Percentiles rank a stretch among this genome's conserved stretches.
These are phyloP conservation scores for Nasalis larvatus DNA, from an alignment of 2,113 vertebrate genomes.

Conservation along the genomic window DNA sequence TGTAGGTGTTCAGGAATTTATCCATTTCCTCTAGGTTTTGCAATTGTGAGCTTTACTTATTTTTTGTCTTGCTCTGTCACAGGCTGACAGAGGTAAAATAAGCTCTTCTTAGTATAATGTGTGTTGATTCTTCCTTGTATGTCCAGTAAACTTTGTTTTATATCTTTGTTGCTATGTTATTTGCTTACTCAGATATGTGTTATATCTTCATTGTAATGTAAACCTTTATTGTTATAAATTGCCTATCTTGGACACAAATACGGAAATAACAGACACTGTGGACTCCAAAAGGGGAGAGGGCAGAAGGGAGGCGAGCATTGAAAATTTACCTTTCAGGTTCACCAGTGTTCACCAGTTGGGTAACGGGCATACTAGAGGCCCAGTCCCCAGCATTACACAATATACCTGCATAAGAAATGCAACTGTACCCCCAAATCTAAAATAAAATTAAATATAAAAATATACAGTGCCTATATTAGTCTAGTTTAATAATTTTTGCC, in stretches of 20 bases:
- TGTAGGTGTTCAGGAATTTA: neutral
- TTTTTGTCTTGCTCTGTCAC: neutral
- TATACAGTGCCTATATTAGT: neutral
- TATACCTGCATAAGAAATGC: no score
- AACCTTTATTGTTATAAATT: neutral
- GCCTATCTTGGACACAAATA: no score
- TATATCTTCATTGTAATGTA: neutral
- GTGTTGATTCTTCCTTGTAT: neutral
- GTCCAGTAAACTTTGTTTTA: neutral
- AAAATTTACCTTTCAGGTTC: no score
- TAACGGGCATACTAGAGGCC: no score
- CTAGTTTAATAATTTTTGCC: neutral
- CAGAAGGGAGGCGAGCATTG: no score
- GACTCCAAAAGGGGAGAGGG: no score
- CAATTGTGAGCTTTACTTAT: neutral
- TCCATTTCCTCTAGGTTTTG: neutral
- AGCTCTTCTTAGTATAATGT: neutral
- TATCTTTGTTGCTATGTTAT: neutral
- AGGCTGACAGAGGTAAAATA: neutral
- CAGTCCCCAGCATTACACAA: no score
- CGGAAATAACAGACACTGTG: no score
- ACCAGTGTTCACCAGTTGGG: no score
- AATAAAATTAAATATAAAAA: no score
- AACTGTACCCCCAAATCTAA: no score
- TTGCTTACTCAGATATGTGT: neutral